A percentile compares a stretch with the other conserved stretches of the same genome.
Evolutionary conservation across 2,113 vertebrate genomes (phyloP).

Genomic region (Chloebia gouldiae): DNA sequence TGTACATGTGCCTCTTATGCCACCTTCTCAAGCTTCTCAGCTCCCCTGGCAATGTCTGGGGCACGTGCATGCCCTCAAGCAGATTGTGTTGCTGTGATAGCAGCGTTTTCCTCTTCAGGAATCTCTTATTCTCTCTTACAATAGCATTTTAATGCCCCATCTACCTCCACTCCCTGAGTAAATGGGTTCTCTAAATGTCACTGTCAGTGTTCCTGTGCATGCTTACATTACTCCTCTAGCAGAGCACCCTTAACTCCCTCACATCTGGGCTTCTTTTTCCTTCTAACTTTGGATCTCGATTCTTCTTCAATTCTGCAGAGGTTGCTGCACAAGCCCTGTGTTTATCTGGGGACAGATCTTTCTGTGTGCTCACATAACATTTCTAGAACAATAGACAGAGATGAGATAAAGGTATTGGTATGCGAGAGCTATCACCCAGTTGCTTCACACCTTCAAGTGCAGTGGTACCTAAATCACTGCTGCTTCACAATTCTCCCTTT

Average conservation of each 20-base stretch:
- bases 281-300: not conserved
- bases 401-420: not conserved
- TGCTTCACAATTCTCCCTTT: not conserved
- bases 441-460: not conserved
- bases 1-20: not conserved
- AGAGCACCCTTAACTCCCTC: not conserved
- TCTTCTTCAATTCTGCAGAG: not conserved
- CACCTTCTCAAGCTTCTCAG: not conserved
- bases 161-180: not conserved
- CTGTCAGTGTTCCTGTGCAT: not conserved
- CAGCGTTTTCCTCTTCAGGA: not conserved
- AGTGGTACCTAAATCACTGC: not conserved
- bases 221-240: not conserved
- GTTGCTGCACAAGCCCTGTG: not conserved
- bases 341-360: constrained; percentile 3
- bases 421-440: not conserved
- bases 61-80: not conserved
- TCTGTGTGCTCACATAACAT: not conserved
- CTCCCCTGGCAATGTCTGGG: not conserved
- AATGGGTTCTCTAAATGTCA: not conserved
- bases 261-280: not conserved
- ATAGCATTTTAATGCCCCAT: not conserved
- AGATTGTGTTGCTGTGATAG: not conserved
- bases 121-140: not conserved
- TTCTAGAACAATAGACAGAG: not conserved